phyloP scores from a whole-genome alignment of 1,140 invertebrate species.

The Drosophila triauraria region DNA sequence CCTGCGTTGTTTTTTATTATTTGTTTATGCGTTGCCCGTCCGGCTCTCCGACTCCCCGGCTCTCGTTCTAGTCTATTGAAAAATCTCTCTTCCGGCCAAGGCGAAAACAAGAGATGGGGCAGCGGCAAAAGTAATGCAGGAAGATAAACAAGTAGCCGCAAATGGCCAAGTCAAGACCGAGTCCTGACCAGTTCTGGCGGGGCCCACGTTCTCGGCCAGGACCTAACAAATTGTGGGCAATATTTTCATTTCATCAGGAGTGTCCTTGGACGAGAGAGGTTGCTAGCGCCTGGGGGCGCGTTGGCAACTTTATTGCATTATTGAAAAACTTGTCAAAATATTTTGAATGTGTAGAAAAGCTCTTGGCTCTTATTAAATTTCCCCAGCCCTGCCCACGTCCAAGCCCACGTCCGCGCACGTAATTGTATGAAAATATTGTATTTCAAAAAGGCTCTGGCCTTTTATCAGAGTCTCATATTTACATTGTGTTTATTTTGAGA shows the following conservation, averaged over 20 bases:
- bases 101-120: constrained; percentile 25
- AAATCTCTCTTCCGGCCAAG: constrained; percentile 39
- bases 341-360: constrained; percentile 81
- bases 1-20: constrained; percentile 62
- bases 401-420: constrained; percentile 3
- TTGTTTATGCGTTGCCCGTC: constrained; percentile 73
- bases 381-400: background rate
- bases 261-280: constrained; percentile 47
- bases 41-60: constrained; percentile 32
- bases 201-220: constrained; percentile 35
- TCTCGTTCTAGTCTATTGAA: constrained; percentile 72
- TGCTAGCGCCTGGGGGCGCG: constrained; percentile 38
- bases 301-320: constrained; percentile 82
- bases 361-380: constrained; percentile 73
- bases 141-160: constrained; percentile 80
- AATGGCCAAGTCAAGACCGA: constrained; percentile 48
- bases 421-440: constrained; percentile 69
- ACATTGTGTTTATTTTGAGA: constrained; percentile 30
- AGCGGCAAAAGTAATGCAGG: constrained; percentile 31
- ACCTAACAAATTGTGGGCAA: constrained; percentile 81
- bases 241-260: constrained; percentile 80
- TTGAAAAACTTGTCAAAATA: constrained; percentile 84
- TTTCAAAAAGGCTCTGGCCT: constrained; percentile 26
- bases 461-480: constrained; percentile 23
- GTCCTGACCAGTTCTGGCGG: constrained; percentile 6